Conservation (phyloP, 2,888 invertebrate genomes). For the Polymixis lichenea region DNA sequence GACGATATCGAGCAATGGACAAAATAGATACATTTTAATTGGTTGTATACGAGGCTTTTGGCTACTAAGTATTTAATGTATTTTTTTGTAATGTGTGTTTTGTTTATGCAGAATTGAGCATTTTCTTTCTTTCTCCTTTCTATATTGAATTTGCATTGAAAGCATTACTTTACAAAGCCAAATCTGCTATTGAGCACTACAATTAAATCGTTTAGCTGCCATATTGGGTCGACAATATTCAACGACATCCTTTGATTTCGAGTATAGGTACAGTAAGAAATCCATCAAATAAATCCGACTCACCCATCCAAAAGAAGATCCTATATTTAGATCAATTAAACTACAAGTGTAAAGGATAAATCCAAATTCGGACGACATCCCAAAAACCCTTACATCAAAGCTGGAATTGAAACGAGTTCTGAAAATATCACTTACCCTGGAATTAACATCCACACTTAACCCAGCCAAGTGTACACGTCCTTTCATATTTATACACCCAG, state of each 20-base stretch:
- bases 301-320: neutral
- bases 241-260: conserved; percentile 5
- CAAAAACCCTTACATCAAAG: conserved; percentile 38
- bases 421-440: conserved; percentile 34
- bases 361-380: neutral
- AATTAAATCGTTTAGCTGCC: conserved; percentile 6
- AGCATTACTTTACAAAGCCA: neutral
- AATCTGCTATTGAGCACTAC: neutral
- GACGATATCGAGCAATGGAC: too few species aligned
- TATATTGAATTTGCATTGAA: neutral
- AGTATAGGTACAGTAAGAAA: neutral
- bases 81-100: too few species aligned
- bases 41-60: too few species aligned
- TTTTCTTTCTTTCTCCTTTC: too few species aligned
- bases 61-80: too few species aligned
- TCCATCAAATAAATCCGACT: neutral
- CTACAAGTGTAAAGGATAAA: neutral
- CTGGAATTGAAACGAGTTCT: conserved; percentile 13
- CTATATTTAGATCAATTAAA: conserved; percentile 39
- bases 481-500: conserved; percentile 27
- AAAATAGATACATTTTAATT: too few species aligned
- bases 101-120: too few species aligned
- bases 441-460: conserved; percentile 25
- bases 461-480: conserved; percentile 17
- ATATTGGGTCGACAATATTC: neutral